Conservation (phyloP, 2,888 invertebrate species). For the Brachypterus glaber region DNA sequence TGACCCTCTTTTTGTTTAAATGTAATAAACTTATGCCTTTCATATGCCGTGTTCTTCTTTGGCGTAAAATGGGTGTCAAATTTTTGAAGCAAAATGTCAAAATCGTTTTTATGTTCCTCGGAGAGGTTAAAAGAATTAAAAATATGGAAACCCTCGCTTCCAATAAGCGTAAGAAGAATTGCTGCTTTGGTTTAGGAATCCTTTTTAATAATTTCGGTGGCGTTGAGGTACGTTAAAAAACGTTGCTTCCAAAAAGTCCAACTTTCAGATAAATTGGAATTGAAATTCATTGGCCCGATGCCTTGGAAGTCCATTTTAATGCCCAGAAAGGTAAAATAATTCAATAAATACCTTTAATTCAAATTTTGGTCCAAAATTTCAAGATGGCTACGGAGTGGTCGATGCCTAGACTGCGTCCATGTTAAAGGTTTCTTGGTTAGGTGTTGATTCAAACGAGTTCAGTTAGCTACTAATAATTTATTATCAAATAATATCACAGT, state of each 20-base stretch:
- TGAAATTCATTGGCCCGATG: slow-evolving; percentile 6
- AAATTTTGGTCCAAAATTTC: too few relatives aligned
- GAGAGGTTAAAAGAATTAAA: slow-evolving; percentile 1
- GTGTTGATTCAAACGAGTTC: too few relatives aligned
- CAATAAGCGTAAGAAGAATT: background rate
- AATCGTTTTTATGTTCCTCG: slow-evolving; percentile 1
- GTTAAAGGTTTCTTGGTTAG: too few relatives aligned
- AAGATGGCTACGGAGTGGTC: too few relatives aligned
- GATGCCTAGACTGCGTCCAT: too few relatives aligned
- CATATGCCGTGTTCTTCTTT: slow-evolving; percentile 7
- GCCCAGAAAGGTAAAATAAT: too few relatives aligned
- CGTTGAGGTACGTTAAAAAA: slow-evolving; percentile 1
- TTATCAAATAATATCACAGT: too few relatives aligned
- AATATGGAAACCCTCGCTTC: slow-evolving; percentile 1
- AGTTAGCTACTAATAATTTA: too few relatives aligned
- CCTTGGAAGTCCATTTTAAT: slow-evolving; percentile 2
- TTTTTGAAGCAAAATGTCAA: slow-evolving; percentile 1
- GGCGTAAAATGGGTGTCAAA: slow-evolving; percentile 4
- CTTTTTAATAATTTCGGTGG: slow-evolving; percentile 1
- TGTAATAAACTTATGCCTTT: slow-evolving; percentile 10
- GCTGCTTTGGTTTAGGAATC: background rate
- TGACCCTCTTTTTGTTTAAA: slow-evolving; percentile 6
- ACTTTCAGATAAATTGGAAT: slow-evolving; percentile 14
- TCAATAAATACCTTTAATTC: too few relatives aligned
- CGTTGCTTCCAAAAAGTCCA: slow-evolving; percentile 18